A percentile compares a stretch with the other conserved stretches of the same genome.
Evolutionary conservation across 2,113 vertebrate species (phyloP).

Genomic region (Austrofundulus limnaeus): DNA sequence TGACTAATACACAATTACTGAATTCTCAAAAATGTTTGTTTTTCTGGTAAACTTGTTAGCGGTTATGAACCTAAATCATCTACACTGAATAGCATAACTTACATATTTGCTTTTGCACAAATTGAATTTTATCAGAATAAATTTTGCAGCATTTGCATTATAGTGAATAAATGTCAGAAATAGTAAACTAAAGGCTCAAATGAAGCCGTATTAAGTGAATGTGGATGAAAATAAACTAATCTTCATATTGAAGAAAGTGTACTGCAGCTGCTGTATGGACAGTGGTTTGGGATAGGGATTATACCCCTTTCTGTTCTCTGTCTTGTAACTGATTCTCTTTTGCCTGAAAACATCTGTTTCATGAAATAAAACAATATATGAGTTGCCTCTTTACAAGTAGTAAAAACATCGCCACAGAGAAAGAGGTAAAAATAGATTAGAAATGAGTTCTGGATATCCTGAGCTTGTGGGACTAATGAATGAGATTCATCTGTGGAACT

Average conservation of each 20-base stretch:
- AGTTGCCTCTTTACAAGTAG: slow-evolving; percentile 25
- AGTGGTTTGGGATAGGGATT: slow-evolving; percentile 5
- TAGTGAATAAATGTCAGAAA: slow-evolving; percentile 2
- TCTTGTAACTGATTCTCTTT: slow-evolving; percentile 43
- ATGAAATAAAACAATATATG: neutral
- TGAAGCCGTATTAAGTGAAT: slow-evolving; percentile 2
- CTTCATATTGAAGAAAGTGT: slow-evolving; percentile 8
- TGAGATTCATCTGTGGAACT: slow-evolving; percentile 1
- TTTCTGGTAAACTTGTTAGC: neutral
- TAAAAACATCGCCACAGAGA: slow-evolving; percentile 23
- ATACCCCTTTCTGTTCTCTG: slow-evolving; percentile 10
- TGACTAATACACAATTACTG: too few relatives aligned
- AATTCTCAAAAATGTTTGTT: neutral
- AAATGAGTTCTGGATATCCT: slow-evolving; percentile 18
- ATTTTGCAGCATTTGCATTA: neutral
- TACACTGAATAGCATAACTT: too few relatives aligned
- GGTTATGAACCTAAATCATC: too few relatives aligned
- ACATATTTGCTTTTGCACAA: neutral
- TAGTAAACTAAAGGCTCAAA: slow-evolving; percentile 1
- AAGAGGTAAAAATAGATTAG: slow-evolving; percentile 16
- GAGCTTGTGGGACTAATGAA: slow-evolving; percentile 18
- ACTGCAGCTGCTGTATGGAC: slow-evolving; percentile 17
- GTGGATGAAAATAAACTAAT: slow-evolving; percentile 22
- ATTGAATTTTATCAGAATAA: neutral
- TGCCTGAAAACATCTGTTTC: slow-evolving; percentile 17